These are phyloP conservation scores for Drosophila trapezifrons DNA, from an alignment of 1,140 invertebrate genomes.

Conservation along the genomic window DNA sequence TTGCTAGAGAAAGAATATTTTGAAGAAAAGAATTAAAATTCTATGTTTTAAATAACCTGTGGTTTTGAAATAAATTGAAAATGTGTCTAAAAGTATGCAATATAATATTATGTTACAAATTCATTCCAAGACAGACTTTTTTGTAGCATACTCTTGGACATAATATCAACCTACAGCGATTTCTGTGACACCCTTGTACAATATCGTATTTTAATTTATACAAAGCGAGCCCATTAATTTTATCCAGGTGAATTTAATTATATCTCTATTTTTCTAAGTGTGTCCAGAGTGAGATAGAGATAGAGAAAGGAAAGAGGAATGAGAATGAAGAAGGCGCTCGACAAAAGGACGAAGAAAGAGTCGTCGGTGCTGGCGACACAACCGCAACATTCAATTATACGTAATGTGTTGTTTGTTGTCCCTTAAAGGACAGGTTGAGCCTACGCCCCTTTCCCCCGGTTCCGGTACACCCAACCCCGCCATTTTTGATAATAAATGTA, in stretches of 20 bases:
- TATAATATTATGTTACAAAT: neutral
- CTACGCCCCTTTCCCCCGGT: slow-evolving; percentile 3
- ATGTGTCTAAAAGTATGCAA: neutral
- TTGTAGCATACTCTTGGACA: no score
- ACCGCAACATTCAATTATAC: slow-evolving; percentile 81
- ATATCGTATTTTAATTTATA: neutral
- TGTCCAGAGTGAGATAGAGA: slow-evolving; percentile 5
- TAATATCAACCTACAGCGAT: no score
- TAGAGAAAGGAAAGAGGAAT: neutral
- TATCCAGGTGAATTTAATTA: neutral
- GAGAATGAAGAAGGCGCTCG: slow-evolving; percentile 8
- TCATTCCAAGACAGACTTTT: neutral
- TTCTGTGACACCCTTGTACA: no score
- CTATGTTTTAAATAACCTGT: neutral
- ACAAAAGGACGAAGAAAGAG: slow-evolving; percentile 27
- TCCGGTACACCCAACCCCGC: neutral
- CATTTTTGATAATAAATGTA: slow-evolving; percentile 70
- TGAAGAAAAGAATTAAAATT: rapidly evolving
- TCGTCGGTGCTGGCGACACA: slow-evolving; percentile 47
- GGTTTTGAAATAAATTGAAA: no score
- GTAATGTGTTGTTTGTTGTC: slow-evolving; percentile 81
- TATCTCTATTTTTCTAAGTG: slow-evolving; percentile 5
- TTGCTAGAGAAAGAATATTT: neutral
- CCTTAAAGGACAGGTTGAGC: slow-evolving; percentile 42
- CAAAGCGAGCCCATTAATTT: neutral